Evolutionary conservation across 2,888 invertebrate species (phyloP).

Genomic region (Copidosoma aretas): DNA sequence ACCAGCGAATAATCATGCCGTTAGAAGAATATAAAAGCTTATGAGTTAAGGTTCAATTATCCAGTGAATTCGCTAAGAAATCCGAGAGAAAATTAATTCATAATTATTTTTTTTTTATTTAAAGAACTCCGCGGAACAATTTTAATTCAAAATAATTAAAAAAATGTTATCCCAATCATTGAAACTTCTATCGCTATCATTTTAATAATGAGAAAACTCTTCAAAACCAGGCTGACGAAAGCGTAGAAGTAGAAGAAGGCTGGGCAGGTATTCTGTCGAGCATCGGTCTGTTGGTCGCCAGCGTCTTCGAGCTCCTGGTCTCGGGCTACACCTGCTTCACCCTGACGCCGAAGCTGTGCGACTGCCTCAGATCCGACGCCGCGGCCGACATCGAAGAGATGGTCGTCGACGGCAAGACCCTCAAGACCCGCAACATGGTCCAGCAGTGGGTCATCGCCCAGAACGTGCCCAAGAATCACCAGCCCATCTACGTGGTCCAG

Average conservation of each 20-base stretch:
- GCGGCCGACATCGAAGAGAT: conserved; percentile 19
- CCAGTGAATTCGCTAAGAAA: too few relatives aligned
- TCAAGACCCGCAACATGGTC: conserved; percentile 60
- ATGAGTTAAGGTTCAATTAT: too few relatives aligned
- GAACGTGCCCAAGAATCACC: conserved; percentile 54
- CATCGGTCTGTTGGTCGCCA: conserved; percentile 69
- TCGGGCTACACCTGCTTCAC: conserved; percentile 58
- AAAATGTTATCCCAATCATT: too few relatives aligned
- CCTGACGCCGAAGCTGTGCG: conserved; percentile 58
- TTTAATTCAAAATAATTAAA: too few relatives aligned
- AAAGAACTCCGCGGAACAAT: too few relatives aligned
- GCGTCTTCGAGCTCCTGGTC: conserved; percentile 64
- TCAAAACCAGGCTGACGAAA: conserved; percentile 49
- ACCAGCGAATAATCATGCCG: too few relatives aligned
- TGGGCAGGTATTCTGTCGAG: conserved; percentile 72
- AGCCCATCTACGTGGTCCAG: conserved; percentile 59
- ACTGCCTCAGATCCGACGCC: conserved; percentile 49
- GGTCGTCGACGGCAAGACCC: conserved; percentile 46
- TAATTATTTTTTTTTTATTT: too few relatives aligned
- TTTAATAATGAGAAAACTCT: background rate
- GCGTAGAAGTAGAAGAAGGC: conserved; percentile 63
- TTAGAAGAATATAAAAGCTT: too few relatives aligned
- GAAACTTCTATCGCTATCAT: too few relatives aligned
- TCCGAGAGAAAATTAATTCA: too few relatives aligned
- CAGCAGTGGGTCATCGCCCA: conserved; percentile 61